Evolutionary conservation across 2,888 invertebrate species (phyloP).

Genomic region (Zygothrica quintamaculata): DNA sequence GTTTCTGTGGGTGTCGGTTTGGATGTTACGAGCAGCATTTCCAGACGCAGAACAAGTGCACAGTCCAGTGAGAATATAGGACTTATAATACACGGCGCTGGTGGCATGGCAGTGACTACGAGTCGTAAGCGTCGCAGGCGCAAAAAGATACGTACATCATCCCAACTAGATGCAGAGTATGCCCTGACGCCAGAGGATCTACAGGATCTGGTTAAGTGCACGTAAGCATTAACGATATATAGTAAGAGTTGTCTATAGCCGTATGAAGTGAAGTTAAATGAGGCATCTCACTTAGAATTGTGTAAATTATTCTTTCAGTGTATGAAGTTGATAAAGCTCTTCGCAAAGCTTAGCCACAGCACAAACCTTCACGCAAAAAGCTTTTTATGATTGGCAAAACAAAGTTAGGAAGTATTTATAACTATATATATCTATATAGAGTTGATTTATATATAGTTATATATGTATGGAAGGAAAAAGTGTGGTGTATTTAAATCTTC

Average conservation of each 20-base stretch:
- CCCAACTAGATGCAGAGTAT: conserved; percentile 66
- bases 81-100: conserved; percentile 7
- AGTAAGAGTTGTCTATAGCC: no score
- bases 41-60: conserved; percentile 31
- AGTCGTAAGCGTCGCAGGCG: conserved; percentile 36
- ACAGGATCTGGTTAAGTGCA: conserved; percentile 83
- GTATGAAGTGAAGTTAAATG: no score
- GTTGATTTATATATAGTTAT: background rate
- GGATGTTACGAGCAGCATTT: conserved; percentile 31
- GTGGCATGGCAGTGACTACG: conserved; percentile 3
- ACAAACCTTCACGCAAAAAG: conserved; percentile 7
- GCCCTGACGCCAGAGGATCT: conserved; percentile 75
- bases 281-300: no score
- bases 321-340: conserved; percentile 8
- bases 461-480: background rate
- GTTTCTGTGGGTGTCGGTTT: no score
- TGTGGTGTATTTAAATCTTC: no score
- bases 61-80: conserved; percentile 49
- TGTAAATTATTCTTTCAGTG: conserved; percentile 9
- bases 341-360: conserved; percentile 8
- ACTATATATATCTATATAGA: background rate
- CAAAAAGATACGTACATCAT: conserved; percentile 14
- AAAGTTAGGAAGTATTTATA: no score
- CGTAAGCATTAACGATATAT: conserved; percentile 62
- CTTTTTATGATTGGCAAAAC: background rate